These are phyloP conservation scores for Xiphophorus hellerii DNA, from an alignment of 2,113 vertebrate species.

Conservation along the genomic window DNA sequence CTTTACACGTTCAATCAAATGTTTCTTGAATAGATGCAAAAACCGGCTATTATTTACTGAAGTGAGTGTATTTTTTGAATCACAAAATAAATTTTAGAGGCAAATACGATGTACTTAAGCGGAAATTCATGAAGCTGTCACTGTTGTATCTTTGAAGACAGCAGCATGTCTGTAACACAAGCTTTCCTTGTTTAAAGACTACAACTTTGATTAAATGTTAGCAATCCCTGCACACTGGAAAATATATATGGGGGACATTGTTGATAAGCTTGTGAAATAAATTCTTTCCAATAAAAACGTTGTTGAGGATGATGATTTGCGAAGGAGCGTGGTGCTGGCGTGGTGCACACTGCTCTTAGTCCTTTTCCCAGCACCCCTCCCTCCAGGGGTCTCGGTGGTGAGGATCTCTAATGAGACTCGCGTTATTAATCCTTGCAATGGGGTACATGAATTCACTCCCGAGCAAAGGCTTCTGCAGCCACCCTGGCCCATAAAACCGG, in stretches of 20 bases:
- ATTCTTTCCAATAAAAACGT: slow-evolving; percentile 80
- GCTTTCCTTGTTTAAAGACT: slow-evolving; percentile 47
- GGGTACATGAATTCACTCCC: slow-evolving; percentile 74
- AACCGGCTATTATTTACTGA: not conserved
- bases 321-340: slow-evolving; percentile 60
- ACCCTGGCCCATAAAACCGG: slow-evolving; percentile 74
- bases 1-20: slow-evolving; percentile 62
- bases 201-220: slow-evolving; percentile 65
- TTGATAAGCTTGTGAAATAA: slow-evolving; percentile 76
- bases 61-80: not conserved
- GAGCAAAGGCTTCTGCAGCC: slow-evolving; percentile 76
- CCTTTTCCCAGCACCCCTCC: slow-evolving; percentile 76
- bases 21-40: slow-evolving; percentile 27
- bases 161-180: slow-evolving; percentile 75
- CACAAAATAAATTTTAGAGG: not conserved
- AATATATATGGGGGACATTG: slow-evolving; percentile 73
- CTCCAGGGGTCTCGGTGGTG: slow-evolving; percentile 68
- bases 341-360: slow-evolving; percentile 58
- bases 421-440: slow-evolving; percentile 81
- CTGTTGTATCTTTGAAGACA: slow-evolving; percentile 74
- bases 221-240: slow-evolving; percentile 56
- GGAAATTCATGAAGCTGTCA: slow-evolving; percentile 76
- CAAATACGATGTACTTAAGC: slow-evolving; percentile 53
- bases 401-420: slow-evolving; percentile 79
- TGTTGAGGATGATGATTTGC: slow-evolving; percentile 76